phyloP scores from a whole-genome alignment of 1,140 invertebrate species.

The Cotesia vestalis region DNA sequence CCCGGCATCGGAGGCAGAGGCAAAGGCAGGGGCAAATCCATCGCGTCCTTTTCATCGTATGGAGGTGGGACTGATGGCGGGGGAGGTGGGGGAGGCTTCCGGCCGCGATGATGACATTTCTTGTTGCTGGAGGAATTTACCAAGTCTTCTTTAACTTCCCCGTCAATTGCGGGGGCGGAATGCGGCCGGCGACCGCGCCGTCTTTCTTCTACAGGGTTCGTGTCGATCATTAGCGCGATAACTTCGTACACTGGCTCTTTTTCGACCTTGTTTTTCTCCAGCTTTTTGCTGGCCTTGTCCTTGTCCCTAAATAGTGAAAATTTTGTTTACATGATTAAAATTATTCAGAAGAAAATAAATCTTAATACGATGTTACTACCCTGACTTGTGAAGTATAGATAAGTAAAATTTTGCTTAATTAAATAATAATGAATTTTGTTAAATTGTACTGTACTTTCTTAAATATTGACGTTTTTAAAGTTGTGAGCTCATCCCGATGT shows the following conservation, averaged over 20 bases:
- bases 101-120: conserved; percentile 36
- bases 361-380: too few species aligned
- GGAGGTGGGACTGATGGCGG: conserved; percentile 42
- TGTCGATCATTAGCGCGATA: conserved; percentile 53
- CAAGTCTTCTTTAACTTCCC: conserved; percentile 29
- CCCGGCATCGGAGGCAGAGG: conserved; percentile 44
- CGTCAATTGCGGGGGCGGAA: conserved; percentile 59
- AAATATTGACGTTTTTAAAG: too few species aligned
- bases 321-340: too few species aligned
- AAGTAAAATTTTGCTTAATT: too few species aligned
- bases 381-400: too few species aligned
- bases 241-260: conserved; percentile 59
- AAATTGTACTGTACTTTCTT: too few species aligned
- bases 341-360: too few species aligned
- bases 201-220: conserved; percentile 47
- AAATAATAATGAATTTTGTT: too few species aligned
- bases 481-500: too few species aligned
- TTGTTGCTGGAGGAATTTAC: neutral
- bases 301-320: conserved; percentile 13
- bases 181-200: conserved; percentile 55
- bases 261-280: conserved; percentile 40
- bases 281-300: conserved; percentile 37
- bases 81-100: conserved; percentile 52
- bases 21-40: conserved; percentile 47
- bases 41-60: conserved; percentile 13